Evolutionary conservation across 2,797 vertebrate genomes (phyloP).

Genomic region (Benthosema pterotum): DNA sequence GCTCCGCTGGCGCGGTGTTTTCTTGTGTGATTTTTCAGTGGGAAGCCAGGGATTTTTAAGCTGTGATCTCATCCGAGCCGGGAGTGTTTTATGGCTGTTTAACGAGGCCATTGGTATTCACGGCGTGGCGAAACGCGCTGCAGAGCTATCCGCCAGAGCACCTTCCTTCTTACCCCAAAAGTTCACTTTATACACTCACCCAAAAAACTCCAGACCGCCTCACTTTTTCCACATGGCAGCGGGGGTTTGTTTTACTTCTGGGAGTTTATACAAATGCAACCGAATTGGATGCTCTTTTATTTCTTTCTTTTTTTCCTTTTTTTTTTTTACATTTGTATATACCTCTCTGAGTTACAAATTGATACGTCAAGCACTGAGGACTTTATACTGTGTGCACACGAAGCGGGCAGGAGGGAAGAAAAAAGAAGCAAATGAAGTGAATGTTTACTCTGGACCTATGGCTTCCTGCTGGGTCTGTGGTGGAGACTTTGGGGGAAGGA

Average conservation of each 20-base stretch:
- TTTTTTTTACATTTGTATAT: too few relatives aligned
- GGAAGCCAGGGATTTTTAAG: slow-evolving; percentile 70
- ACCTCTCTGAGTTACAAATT: too few relatives aligned
- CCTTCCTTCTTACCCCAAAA: slow-evolving; percentile 24
- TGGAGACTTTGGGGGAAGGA: slow-evolving; percentile 1
- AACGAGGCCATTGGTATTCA: slow-evolving; percentile 67
- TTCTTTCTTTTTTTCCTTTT: too few relatives aligned
- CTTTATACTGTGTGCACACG: too few relatives aligned
- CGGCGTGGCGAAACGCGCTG: slow-evolving; percentile 29
- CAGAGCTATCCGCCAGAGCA: slow-evolving; percentile 39
- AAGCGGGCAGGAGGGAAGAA: too few relatives aligned
- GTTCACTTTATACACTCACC: slow-evolving; percentile 25
- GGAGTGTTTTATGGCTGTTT: slow-evolving; percentile 68
- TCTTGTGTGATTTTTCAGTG: slow-evolving; percentile 54
- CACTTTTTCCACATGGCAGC: slow-evolving; percentile 59
- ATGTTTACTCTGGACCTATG: slow-evolving; percentile 9
- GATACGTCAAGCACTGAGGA: too few relatives aligned
- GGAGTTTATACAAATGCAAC: too few relatives aligned
- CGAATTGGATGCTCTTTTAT: too few relatives aligned
- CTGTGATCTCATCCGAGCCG: slow-evolving; percentile 71
- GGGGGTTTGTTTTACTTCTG: too few relatives aligned
- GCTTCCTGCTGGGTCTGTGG: slow-evolving; percentile 3
- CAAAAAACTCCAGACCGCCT: slow-evolving; percentile 27
- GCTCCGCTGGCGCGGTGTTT: slow-evolving; percentile 21
- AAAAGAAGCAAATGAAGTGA: not conserved